Percentiles rank a stretch among this genome's conserved stretches.
Conservation (phyloP, 2,888 invertebrate species). For the Lissocephala sabroskyi region DNA sequence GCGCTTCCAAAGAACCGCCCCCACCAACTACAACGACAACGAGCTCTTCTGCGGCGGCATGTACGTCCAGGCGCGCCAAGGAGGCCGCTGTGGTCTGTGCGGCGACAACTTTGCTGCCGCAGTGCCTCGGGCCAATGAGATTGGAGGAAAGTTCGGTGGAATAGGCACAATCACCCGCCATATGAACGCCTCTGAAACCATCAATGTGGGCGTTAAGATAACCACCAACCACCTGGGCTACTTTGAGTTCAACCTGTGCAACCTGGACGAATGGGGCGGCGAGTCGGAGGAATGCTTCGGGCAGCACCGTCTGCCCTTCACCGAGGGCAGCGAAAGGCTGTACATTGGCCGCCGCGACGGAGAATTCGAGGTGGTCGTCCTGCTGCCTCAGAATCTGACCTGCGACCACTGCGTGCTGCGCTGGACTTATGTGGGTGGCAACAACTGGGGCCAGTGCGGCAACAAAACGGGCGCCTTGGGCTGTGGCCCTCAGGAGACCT, state of each 20-base stretch:
- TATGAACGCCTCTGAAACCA: conserved; percentile 56
- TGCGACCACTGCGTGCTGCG: conserved; percentile 75
- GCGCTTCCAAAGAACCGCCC: conserved; percentile 73
- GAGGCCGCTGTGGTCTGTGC: conserved; percentile 75
- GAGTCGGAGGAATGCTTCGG: conserved; percentile 75
- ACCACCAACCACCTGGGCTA: conserved; percentile 74
- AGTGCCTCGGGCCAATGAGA: conserved; percentile 74
- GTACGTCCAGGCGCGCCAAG: conserved; percentile 68
- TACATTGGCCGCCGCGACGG: conserved; percentile 46
- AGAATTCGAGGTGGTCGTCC: conserved; percentile 54
- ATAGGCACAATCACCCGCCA: conserved; percentile 73
- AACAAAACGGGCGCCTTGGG: conserved; percentile 70
- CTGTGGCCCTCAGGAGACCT: conserved; percentile 74
- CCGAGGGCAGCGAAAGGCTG: conserved; percentile 57
- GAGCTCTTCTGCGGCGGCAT: conserved; percentile 75
- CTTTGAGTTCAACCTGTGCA: conserved; percentile 74
- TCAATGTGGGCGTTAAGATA: conserved; percentile 67
- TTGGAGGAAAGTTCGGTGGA: conserved; percentile 74
- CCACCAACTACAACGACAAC: conserved; percentile 75
- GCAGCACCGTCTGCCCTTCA: conserved; percentile 66
- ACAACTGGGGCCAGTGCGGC: conserved; percentile 73
- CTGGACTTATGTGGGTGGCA: conserved; percentile 75
- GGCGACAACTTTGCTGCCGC: conserved; percentile 73
- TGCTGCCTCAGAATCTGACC: conserved; percentile 72
- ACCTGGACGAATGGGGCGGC: conserved; percentile 66